Percentiles rank a stretch among this genome's conserved stretches.
phyloP scores from a whole-genome alignment of 2,888 invertebrate genomes.

The Azorinus chamasolen region DNA sequence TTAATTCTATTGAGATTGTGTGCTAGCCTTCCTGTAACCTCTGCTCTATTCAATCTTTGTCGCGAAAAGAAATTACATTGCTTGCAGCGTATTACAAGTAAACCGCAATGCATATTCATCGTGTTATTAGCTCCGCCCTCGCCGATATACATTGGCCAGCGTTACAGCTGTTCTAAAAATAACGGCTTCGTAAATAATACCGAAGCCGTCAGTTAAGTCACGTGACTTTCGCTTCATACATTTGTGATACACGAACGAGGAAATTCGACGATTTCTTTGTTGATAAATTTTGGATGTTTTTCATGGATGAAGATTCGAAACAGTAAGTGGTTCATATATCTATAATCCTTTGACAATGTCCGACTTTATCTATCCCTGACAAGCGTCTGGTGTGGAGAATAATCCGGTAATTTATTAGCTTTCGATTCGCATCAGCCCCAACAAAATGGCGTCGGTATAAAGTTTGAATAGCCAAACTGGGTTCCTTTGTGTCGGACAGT shows the following conservation, averaged over 20 bases:
- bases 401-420: neutral
- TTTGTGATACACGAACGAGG: slow-evolving; percentile 23
- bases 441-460: slow-evolving; percentile 53
- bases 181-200: slow-evolving; percentile 69
- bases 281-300: slow-evolving; percentile 24
- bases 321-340: neutral
- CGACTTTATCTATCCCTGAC: neutral
- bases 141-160: slow-evolving; percentile 33
- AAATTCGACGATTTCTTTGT: slow-evolving; percentile 48
- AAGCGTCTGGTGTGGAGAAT: neutral
- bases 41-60: neutral
- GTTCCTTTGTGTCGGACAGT: slow-evolving; percentile 42
- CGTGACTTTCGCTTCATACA: slow-evolving; percentile 58
- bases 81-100: slow-evolving; percentile 3
- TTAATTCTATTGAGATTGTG: slow-evolving; percentile 22
- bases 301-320: too few relatives aligned
- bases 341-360: neutral
- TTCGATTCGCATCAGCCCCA: neutral
- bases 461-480: slow-evolving; percentile 30
- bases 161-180: slow-evolving; percentile 59
- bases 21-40: slow-evolving; percentile 1
- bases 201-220: slow-evolving; percentile 61
- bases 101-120: slow-evolving; percentile 52
- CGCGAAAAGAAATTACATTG: neutral
- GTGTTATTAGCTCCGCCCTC: slow-evolving; percentile 25